Conservation (phyloP, 2,113 vertebrate genomes). For the Mus pahari region DNA sequence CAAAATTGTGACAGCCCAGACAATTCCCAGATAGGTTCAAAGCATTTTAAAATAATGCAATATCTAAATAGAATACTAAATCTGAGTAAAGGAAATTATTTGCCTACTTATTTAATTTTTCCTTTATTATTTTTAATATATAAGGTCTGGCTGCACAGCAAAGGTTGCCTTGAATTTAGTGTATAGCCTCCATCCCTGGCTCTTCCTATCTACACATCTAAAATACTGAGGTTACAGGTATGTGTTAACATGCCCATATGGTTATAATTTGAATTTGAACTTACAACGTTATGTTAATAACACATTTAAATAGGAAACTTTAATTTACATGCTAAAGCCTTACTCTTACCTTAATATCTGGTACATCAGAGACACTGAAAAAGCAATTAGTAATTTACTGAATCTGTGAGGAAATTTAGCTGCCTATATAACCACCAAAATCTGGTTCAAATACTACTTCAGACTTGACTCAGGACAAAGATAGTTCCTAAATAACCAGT, state of each 20-base stretch:
- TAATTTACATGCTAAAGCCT: neutral
- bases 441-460: neutral
- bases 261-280: constrained; percentile 11
- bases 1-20: neutral
- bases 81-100: neutral
- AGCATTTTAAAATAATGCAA: neutral
- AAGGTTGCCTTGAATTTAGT: neutral
- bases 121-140: too few species aligned
- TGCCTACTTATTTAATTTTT: neutral
- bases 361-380: neutral
- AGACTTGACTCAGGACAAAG: neutral
- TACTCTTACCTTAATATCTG: neutral
- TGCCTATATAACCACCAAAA: neutral
- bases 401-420: neutral
- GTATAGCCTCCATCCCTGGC: neutral
- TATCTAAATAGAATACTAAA: neutral
- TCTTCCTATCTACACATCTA: neutral
- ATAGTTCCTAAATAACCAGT: neutral
- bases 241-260: too few species aligned
- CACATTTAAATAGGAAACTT: neutral
- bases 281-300: neutral
- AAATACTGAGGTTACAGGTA: neutral
- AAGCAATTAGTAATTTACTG: neutral
- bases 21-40: neutral
- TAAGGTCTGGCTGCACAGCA: too few species aligned